Evolutionary conservation across 1,140 invertebrate genomes (phyloP).

Genomic region (Mya arenaria): DNA sequence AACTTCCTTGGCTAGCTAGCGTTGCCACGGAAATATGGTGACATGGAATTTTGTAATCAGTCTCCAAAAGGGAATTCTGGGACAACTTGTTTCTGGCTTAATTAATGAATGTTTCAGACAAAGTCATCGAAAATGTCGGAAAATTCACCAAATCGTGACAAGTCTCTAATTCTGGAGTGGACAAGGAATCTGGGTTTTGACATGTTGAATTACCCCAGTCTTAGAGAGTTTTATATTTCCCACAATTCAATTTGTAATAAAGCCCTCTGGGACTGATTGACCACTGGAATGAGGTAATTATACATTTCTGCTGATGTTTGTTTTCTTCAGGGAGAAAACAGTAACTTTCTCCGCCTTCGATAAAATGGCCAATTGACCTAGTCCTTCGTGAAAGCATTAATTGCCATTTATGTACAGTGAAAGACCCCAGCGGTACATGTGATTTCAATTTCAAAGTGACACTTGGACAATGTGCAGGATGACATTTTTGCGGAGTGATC

Average conservation of each 20-base stretch:
- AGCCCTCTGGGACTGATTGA: constrained; percentile 41
- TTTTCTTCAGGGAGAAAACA: no score
- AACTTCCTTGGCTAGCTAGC: constrained; percentile 3
- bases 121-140: not conserved
- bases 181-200: constrained; percentile 39
- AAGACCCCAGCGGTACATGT: no score
- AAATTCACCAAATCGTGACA: constrained; percentile 26
- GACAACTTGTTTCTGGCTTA: constrained; percentile 3
- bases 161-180: not conserved
- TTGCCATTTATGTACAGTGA: no score
- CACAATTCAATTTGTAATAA: constrained; percentile 47
- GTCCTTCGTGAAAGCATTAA: no score
- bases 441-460: no score
- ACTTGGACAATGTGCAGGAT: no score
- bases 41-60: constrained; percentile 49
- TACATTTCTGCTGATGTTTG: no score
- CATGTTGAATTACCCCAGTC: constrained; percentile 31
- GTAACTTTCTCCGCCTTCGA: no score
- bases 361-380: no score
- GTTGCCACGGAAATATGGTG: constrained; percentile 28
- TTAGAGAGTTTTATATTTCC: constrained; percentile 30
- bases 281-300: constrained; percentile 45
- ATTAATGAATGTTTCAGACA: constrained; percentile 44
- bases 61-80: constrained; percentile 1
- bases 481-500: no score